Conservation (phyloP, 2,797 vertebrate genomes). For the Muraenolepis orangiensis region DNA sequence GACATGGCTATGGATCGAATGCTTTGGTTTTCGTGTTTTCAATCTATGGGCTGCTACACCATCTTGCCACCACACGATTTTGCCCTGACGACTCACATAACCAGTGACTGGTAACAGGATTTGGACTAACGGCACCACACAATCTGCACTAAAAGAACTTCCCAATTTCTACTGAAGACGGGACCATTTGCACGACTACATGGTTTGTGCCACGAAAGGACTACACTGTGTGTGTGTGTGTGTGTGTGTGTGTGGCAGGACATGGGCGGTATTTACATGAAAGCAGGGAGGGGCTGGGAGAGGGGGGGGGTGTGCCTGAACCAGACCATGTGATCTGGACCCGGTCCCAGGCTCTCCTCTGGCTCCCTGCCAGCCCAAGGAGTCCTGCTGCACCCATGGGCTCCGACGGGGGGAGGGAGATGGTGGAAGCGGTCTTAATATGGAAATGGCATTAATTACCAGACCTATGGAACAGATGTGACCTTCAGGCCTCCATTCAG, state of each 20-base stretch:
- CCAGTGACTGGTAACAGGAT: no score
- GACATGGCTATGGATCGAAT: no score
- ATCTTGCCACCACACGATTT: no score
- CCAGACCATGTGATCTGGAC: slow-evolving; percentile 63
- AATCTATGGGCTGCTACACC: no score
- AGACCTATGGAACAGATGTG: slow-evolving; percentile 66
- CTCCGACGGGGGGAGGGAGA: slow-evolving; percentile 12
- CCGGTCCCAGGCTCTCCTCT: slow-evolving; percentile 56
- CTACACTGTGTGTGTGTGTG: slow-evolving; percentile 24
- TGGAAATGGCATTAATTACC: slow-evolving; percentile 70
- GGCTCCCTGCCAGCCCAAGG: slow-evolving; percentile 54
- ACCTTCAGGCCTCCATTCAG: slow-evolving; percentile 49
- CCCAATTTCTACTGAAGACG: no score
- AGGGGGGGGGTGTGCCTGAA: slow-evolving; percentile 64
- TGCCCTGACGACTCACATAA: no score
- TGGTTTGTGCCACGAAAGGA: no score
- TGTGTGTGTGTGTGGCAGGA: slow-evolving; percentile 39
- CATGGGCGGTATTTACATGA: slow-evolving; percentile 58
- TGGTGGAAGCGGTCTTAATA: slow-evolving; percentile 51
- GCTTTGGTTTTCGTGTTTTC: no score
- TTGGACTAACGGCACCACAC: no score
- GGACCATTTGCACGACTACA: no score
- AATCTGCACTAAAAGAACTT: no score
- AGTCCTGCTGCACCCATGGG: slow-evolving; percentile 55
- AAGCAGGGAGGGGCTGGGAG: slow-evolving; percentile 41